Evolutionary conservation across 2,797 vertebrate genomes (phyloP).

Genomic region (Leptoclinus maculatus): DNA sequence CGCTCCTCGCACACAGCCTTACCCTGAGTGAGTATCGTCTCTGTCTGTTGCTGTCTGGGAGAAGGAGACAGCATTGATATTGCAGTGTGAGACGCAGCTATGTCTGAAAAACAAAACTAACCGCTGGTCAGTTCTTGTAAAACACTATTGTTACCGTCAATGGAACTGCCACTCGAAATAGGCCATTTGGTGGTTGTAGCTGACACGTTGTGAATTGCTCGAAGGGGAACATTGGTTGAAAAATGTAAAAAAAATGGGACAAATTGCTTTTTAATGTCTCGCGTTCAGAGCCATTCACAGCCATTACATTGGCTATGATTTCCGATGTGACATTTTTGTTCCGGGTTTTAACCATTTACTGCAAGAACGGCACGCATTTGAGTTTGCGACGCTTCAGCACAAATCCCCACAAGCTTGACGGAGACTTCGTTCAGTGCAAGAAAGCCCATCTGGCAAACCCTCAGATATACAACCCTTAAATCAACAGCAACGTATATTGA

Average conservation of each 20-base stretch:
- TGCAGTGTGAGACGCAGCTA: conserved; percentile 5
- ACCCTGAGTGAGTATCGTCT: conserved; percentile 86
- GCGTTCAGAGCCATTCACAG: neutral
- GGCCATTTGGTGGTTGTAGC: neutral
- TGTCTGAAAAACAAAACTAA: conserved; percentile 12
- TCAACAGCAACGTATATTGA: conserved; percentile 25
- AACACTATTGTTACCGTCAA: neutral
- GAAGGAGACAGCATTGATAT: neutral
- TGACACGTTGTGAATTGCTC: conserved; percentile 1
- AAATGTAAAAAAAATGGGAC: neutral
- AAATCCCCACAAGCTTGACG: conserved; percentile 16
- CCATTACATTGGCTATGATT: conserved; percentile 18
- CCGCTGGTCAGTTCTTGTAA: neutral
- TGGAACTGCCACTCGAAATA: neutral
- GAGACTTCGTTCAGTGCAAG: conserved; percentile 10
- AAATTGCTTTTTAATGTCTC: conserved; percentile 19
- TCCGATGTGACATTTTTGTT: conserved; percentile 6
- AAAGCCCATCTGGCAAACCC: conserved; percentile 12
- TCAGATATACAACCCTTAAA: conserved; percentile 19
- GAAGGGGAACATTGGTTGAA: neutral
- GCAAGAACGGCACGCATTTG: neutral
- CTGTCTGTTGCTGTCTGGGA: conserved; percentile 2
- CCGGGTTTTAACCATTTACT: conserved; percentile 2
- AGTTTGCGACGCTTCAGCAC: conserved; percentile 8
- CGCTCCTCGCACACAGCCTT: conserved; percentile 89